Evolutionary conservation across 2,797 vertebrate genomes (phyloP).

Genomic region (Catamblyrhynchus diadema): DNA sequence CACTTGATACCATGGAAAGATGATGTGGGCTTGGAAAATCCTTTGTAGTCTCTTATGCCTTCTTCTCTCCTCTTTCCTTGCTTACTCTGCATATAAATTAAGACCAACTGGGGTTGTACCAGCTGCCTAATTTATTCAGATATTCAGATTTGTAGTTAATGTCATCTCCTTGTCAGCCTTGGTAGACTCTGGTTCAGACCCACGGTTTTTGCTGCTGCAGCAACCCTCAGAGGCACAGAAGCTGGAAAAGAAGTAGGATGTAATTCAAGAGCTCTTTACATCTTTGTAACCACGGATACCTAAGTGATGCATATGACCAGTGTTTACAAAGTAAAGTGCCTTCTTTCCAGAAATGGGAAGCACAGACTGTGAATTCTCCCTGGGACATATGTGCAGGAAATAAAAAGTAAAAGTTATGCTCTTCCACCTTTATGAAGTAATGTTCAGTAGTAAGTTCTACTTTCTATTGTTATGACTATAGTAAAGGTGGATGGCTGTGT

Average conservation of each 20-base stretch:
- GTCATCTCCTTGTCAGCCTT: background rate
- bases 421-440: background rate
- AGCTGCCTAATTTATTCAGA: constrained; percentile 9
- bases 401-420: background rate
- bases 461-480: background rate
- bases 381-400: background rate
- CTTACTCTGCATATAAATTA: background rate
- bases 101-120: background rate
- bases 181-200: background rate
- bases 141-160: constrained; percentile 2
- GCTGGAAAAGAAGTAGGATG: background rate
- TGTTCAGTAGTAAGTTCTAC: background rate
- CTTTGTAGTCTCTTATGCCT: background rate
- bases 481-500: background rate
- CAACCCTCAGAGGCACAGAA: background rate
- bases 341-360: constrained; percentile 13
- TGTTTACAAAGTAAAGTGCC: background rate
- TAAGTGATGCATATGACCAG: background rate
- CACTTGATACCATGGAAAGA: background rate
- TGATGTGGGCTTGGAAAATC: background rate
- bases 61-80: background rate
- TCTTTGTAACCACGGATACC: background rate
- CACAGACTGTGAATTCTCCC: background rate
- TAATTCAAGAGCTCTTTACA: background rate
- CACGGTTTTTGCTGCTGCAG: background rate